Evolutionary conservation across 2,888 invertebrate genomes (phyloP).

Genomic region (Xestia rhomboidea): DNA sequence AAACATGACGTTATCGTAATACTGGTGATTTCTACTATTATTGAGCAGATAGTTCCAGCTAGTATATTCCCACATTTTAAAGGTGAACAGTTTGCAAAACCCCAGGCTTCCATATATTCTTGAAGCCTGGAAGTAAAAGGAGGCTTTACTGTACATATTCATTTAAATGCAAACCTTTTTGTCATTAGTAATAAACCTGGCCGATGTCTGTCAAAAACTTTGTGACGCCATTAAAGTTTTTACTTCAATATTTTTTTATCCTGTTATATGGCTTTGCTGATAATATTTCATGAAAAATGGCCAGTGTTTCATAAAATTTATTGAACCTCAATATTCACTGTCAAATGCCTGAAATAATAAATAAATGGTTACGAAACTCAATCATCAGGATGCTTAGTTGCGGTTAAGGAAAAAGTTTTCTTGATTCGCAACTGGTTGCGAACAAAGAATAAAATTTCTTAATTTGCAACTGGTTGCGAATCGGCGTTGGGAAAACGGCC

Average conservation of each 20-base stretch:
- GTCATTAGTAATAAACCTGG: neutral
- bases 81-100: neutral
- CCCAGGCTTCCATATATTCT: neutral
- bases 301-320: neutral
- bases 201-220: slow-evolving; percentile 10
- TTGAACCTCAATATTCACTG: neutral
- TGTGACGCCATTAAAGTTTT: neutral
- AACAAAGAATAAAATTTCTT: no score
- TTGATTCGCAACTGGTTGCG: no score
- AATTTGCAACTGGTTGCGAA: no score
- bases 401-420: no score
- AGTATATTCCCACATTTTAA: neutral
- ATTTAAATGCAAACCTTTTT: slow-evolving; percentile 1
- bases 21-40: neutral
- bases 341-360: neutral
- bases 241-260: neutral
- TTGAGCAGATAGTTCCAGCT: neutral
- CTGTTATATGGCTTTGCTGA: neutral
- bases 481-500: no score
- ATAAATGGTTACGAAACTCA: no score
- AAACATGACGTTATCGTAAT: neutral
- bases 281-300: neutral
- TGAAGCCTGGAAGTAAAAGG: neutral
- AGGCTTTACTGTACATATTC: neutral
- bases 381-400: no score